Evolutionary conservation across 2,888 invertebrate genomes (phyloP), one percentile per base, ranked within the genome.

Genomic region (Cenopis cana): DNA sequence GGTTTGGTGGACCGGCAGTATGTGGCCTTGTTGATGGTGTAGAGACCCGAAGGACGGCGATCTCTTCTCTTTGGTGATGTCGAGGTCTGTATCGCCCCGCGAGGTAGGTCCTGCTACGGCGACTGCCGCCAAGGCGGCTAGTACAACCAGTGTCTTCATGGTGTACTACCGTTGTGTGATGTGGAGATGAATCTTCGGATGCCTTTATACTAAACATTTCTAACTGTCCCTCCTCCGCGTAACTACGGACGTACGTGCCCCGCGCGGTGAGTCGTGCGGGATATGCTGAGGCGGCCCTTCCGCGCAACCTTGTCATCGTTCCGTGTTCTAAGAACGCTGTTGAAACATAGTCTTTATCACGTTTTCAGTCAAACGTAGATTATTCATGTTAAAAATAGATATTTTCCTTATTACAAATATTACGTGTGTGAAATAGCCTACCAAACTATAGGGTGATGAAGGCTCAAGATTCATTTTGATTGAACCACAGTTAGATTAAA

Each of bases 121-220:
- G 66, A 86, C 77, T 50, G 85, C 77, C 72, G 80, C 86, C 79
- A 91, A 75, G 79, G 87, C 85, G 76, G 84, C 85, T 73, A 93
- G 78, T 80, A 89, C 85, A 77, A 89, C 78, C 77, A 89, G 76
- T 78, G 85, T 87, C 90, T 90, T 90, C 92, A 92, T 93, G 76
- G 84, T 89, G 82, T 78, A 81, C 75, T 76, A 75, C 75, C 78
- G 80, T 75, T 77, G 80, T 84, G 80, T 91, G 90, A 87, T 90
- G 80, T 74, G 81, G 76, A 74, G 73, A 77, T 74, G 66, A 73
- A 75, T 74, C 46, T 67, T 67, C 65, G 72, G 62, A 68, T 74
- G 77, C 78, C 82, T 92, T 90, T 93, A 93, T 93, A 93, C 86
- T 84, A 79, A 84, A 78, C 57, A 61, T 68, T 29, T 56, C 57